Evolutionary conservation across 2,888 invertebrate species (phyloP).

Genomic region (Koerneria pararmatus): DNA sequence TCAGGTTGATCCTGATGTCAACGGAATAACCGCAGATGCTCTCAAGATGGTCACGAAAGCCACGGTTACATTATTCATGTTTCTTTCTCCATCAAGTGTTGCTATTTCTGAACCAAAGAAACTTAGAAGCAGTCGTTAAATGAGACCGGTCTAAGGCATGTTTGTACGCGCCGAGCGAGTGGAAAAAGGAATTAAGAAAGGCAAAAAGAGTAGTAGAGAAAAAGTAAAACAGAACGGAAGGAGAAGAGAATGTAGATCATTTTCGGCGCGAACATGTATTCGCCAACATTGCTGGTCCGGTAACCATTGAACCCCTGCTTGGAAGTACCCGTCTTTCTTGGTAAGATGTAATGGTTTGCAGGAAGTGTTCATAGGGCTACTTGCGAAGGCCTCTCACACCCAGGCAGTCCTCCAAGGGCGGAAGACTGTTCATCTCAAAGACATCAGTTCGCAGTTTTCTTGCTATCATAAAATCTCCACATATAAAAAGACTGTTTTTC

Average conservation of each 20-base stretch:
- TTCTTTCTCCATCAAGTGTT: not conserved
- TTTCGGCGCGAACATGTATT: not conserved
- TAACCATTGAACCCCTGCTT: constrained; percentile 1
- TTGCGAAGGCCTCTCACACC: constrained; percentile 40
- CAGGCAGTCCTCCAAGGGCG: constrained; percentile 39
- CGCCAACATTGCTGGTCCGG: no score
- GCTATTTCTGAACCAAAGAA: not conserved
- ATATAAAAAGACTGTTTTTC: no score
- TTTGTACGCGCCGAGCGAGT: no score
- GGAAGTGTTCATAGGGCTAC: constrained; percentile 44
- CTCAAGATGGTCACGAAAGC: constrained; percentile 42
- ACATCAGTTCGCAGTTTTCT: no score
- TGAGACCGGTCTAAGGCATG: no score
- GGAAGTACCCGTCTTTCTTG: not conserved
- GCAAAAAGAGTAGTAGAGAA: no score
- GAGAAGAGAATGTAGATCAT: no score
- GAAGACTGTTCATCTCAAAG: constrained; percentile 44
- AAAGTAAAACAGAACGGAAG: no score
- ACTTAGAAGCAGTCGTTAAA: no score
- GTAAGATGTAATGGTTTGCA: constrained; percentile 15
- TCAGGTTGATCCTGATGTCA: constrained; percentile 38
- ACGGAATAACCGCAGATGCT: constrained; percentile 38
- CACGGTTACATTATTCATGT: constrained; percentile 27
- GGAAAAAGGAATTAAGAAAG: no score
- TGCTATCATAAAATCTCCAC: no score